Percentiles rank a stretch among this genome's conserved stretches.
Evolutionary conservation across 2,113 vertebrate genomes (phyloP).

Genomic region (Addax nasomaculatus): DNA sequence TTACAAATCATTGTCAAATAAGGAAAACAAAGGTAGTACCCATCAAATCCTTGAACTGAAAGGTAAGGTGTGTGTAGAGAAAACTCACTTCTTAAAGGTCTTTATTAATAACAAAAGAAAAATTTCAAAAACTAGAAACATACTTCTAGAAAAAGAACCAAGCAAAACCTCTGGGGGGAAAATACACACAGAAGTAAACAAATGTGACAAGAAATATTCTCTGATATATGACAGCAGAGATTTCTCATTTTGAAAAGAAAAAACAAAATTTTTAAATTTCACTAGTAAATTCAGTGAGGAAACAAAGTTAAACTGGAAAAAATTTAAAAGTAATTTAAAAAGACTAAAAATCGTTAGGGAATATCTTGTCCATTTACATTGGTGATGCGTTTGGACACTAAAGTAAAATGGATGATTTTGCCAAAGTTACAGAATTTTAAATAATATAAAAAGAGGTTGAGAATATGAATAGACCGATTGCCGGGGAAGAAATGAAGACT

Average conservation of each 20-base stretch:
- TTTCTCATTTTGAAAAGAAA: neutral
- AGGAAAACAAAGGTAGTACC: neutral
- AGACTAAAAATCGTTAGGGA: neutral
- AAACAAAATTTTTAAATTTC: neutral
- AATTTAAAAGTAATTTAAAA: neutral
- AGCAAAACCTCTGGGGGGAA: neutral
- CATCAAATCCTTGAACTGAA: neutral
- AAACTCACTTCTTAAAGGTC: neutral
- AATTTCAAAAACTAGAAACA: neutral
- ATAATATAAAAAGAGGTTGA: neutral
- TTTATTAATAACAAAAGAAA: conserved; percentile 39
- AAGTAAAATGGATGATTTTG: neutral
- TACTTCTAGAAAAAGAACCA: neutral
- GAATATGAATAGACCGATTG: neutral
- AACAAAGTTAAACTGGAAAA: neutral
- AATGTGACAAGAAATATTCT: neutral
- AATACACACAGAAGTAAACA: neutral
- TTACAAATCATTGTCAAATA: conserved; percentile 6
- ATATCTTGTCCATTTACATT: neutral
- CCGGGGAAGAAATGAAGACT: neutral
- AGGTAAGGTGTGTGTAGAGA: neutral
- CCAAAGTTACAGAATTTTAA: neutral
- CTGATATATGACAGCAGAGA: neutral
- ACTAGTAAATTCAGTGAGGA: neutral
- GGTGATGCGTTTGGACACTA: neutral